Base-by-base conservation (phyloP, 2,888 invertebrate species). In the Hyles lineata region DNA sequence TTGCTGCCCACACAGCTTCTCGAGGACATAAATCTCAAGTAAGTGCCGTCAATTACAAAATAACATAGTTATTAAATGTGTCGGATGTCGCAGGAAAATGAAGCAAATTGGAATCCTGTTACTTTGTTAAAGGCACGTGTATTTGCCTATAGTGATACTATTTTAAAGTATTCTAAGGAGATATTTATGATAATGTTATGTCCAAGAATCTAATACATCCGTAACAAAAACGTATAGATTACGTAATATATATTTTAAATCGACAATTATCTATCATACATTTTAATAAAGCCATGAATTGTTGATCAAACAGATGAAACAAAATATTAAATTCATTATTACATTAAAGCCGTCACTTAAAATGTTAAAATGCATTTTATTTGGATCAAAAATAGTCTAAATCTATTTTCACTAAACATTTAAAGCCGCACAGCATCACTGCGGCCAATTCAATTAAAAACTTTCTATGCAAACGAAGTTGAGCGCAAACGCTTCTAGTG, bases 11-110 rank as follows among this genome's bases (percentile, higher is more conserved):
- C 82, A 59, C 90, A 89, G 79, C 87, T 94, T 55, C 87, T 89
- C 2, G 91, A 92, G 32, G 93, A 94, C 76, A 90, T 93, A 63
- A 89, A 90, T 72, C 85, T 94, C 58, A 94, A 92, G 94, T 94
- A 85, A 93, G 94, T 85, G 17, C 67, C 67, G 17, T 50, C 25
- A 43, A 50, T 67, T 67, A 50, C 67, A 23, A 15, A 62, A 19
- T n/a, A 23, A 50, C 23, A 67, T 67, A 50, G 67, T 67, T 67
- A 50, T 50, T 50, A 67, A 50, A 6, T 67, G 67, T 17, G 0
- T 55, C 55, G 19, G 6, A 21, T 50, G 15, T 63, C 21, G 21
- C 21, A 43, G 43, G 50, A 43, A 7, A 62, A 6, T 8, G 23
- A 67, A 2, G 32, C 32, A 32, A 62, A 32, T 62, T 19, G 29